phyloP scores from a whole-genome alignment of 2,888 invertebrate genomes.

The Craniophora ligustri region DNA sequence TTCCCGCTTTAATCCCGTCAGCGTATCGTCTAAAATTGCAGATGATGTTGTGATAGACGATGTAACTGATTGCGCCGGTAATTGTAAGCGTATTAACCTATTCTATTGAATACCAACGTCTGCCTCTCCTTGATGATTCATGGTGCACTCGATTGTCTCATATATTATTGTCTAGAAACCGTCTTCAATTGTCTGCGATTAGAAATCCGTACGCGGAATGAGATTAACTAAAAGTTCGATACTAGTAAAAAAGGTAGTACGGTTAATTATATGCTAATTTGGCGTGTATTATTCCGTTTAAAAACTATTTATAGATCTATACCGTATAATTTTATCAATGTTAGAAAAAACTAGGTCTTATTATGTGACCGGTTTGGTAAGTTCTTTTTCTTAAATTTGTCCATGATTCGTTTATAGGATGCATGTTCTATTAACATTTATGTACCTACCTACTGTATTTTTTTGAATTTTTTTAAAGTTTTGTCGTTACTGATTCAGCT shows the following conservation, averaged over 20 bases:
- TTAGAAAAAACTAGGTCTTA: background rate
- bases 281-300: background rate
- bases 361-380: background rate
- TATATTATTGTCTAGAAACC: slow-evolving; percentile 38
- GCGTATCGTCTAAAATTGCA: slow-evolving; percentile 31
- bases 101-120: slow-evolving; percentile 56
- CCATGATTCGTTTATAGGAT: background rate
- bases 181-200: slow-evolving; percentile 21
- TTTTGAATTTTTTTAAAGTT: no score
- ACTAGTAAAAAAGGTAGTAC: background rate
- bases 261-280: background rate
- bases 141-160: slow-evolving; percentile 48
- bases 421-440: background rate
- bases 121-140: slow-evolving; percentile 53
- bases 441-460: no score
- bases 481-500: no score
- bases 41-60: slow-evolving; percentile 36
- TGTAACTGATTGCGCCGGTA: slow-evolving; percentile 54
- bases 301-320: slow-evolving; percentile 3
- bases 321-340: background rate
- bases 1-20: slow-evolving; percentile 38
- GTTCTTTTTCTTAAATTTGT: slow-evolving; percentile 8
- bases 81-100: slow-evolving; percentile 59
- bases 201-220: slow-evolving; percentile 24
- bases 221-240: background rate